Conservation (phyloP, 2,113 vertebrate genomes). For the Ascaphus truei region DNA sequence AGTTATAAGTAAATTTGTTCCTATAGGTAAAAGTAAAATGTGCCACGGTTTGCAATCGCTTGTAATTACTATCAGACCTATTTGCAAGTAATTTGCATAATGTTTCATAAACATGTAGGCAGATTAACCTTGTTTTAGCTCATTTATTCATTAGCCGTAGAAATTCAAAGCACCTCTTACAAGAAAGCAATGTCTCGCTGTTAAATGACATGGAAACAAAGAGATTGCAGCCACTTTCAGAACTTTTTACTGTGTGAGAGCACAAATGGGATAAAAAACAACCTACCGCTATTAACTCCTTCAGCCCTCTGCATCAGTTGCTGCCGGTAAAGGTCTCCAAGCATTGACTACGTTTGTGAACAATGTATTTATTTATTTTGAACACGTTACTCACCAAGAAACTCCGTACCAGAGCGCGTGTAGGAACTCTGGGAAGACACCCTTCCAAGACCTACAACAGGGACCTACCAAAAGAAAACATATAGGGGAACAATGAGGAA, state of each 20-base stretch:
- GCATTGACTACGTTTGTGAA: background rate
- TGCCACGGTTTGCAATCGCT: slow-evolving; percentile 64
- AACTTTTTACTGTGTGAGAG: slow-evolving; percentile 53
- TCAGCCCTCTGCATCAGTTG: too few species aligned
- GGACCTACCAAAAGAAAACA: too few species aligned
- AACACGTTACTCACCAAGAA: too few species aligned
- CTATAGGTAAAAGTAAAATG: slow-evolving; percentile 59
- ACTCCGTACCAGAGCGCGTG: too few species aligned
- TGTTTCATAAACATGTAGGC: slow-evolving; percentile 75
- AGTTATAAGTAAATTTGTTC: too few species aligned
- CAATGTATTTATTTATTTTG: too few species aligned
- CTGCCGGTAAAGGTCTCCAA: background rate
- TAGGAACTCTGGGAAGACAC: too few species aligned
- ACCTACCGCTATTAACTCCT: background rate
- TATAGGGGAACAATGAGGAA: too few species aligned
- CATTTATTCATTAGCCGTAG: slow-evolving; percentile 81
- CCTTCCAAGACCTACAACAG: too few species aligned
- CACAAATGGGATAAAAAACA: slow-evolving; percentile 42
- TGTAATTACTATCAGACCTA: slow-evolving; percentile 76
- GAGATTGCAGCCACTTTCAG: slow-evolving; percentile 57
- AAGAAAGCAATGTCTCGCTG: slow-evolving; percentile 71
- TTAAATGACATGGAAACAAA: slow-evolving; percentile 78
- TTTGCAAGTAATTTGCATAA: slow-evolving; percentile 68
- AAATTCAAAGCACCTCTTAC: slow-evolving; percentile 71
- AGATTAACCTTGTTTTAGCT: slow-evolving; percentile 76